Percentiles rank a stretch among this genome's conserved stretches.
Evolutionary conservation across 2,113 vertebrate genomes (phyloP).

Genomic region (Myiozetetes cayanensis): DNA sequence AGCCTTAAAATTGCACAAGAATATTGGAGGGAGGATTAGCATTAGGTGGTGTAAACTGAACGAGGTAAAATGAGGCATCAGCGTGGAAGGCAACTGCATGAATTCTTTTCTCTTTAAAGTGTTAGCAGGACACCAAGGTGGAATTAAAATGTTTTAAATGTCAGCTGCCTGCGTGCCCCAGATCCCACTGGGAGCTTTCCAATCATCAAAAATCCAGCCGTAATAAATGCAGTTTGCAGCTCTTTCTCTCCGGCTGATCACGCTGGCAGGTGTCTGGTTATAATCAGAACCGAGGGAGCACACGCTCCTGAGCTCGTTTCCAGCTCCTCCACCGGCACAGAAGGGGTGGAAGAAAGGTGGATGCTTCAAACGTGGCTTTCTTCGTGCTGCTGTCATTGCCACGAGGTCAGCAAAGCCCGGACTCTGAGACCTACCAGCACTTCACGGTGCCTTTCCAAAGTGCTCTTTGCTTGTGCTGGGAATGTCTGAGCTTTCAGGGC

Average conservation of each 20-base stretch:
- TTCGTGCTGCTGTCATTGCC: rapidly evolving
- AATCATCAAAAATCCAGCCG: not conserved
- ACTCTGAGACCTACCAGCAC: rapidly evolving
- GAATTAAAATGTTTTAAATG: not conserved
- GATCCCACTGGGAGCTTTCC: not conserved
- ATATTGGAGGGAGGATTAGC: not conserved
- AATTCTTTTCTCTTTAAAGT: not conserved
- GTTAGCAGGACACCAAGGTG: not conserved
- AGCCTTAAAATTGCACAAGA: not conserved
- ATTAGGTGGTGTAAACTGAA: not conserved
- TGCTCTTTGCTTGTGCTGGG: rapidly evolving
- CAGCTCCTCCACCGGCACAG: not conserved
- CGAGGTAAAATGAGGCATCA: not conserved
- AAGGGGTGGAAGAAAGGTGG: not conserved
- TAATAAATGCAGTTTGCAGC: not conserved
- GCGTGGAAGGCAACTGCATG: not conserved
- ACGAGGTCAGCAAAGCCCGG: not conserved
- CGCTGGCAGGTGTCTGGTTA: not conserved
- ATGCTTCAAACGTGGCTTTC: not conserved
- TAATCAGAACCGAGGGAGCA: not conserved
- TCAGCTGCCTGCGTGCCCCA: not conserved
- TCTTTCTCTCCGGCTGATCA: not conserved
- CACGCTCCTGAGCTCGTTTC: not conserved
- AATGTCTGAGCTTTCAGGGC: not conserved
- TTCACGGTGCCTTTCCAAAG: not conserved